These are phyloP conservation scores for Pica pica DNA, from an alignment of 2,113 vertebrate species.

Conservation along the genomic window DNA sequence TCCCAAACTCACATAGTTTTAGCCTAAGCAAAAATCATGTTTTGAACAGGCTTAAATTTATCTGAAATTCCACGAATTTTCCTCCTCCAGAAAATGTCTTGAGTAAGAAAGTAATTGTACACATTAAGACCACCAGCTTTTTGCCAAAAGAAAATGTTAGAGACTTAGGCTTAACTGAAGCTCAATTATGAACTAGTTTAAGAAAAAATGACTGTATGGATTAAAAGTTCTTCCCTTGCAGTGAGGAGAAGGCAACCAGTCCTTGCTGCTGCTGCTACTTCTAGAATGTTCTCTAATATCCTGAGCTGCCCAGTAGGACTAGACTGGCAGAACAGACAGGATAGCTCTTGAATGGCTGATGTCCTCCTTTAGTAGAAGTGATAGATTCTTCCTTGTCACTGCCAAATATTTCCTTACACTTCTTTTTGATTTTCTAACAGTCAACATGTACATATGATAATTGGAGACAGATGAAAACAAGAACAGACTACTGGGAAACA, in stretches of 20 bases:
- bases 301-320: not conserved
- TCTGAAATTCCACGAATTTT: not conserved
- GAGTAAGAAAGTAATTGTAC: not conserved
- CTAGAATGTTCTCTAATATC: not conserved
- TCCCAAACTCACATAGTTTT: not conserved
- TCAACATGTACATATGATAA: rapidly evolving
- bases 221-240: not conserved
- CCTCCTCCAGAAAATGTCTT: not conserved
- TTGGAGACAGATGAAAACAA: not conserved
- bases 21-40: not conserved
- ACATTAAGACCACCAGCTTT: not conserved
- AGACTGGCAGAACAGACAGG: not conserved
- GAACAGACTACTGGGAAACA: not conserved
- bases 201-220: not conserved
- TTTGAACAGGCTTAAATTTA: not conserved
- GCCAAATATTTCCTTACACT: not conserved
- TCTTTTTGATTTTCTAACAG: not conserved
- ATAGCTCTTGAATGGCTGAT: not conserved
- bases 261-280: not conserved
- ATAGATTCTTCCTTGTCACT: not conserved
- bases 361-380: not conserved
- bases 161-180: not conserved
- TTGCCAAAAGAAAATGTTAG: not conserved
- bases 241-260: not conserved
- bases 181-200: not conserved